These are phyloP conservation scores for Spheniscus mendiculus DNA, from an alignment of 2,113 vertebrate genomes.

Conservation along the genomic window DNA sequence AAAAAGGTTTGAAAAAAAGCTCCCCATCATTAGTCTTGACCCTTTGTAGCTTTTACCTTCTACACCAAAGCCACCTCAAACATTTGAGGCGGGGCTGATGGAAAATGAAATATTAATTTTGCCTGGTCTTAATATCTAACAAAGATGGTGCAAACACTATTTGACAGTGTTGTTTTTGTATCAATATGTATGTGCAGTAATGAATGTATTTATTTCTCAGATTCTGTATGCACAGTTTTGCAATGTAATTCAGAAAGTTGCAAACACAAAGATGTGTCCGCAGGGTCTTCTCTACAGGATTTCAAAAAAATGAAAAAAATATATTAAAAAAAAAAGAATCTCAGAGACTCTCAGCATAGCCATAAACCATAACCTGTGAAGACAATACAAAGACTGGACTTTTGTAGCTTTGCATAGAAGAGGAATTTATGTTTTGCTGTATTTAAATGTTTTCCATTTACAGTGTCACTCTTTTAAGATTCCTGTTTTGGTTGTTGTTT, in stretches of 20 bases:
- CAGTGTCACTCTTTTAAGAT: conserved; percentile 67
- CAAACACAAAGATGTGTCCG: conserved; percentile 69
- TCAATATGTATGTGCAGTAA: conserved; percentile 96
- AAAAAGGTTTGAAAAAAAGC: not conserved
- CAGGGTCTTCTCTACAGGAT: conserved; percentile 79
- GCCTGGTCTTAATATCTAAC: conserved; percentile 87
- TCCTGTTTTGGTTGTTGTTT: conserved; percentile 40
- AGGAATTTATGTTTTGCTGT: conserved; percentile 75
- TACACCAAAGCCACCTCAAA: conserved; percentile 59
- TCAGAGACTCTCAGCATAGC: conserved; percentile 88
- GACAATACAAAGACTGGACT: conserved; percentile 78
- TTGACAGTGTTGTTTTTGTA: conserved; percentile 95
- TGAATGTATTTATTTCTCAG: conserved; percentile 99
- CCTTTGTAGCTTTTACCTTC: conserved; percentile 51
- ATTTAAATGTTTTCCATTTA: conserved; percentile 78
- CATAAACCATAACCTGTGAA: conserved; percentile 94
- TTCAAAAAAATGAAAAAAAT: conserved; percentile 72
- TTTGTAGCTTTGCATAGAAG: conserved; percentile 72
- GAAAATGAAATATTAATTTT: conserved; percentile 78
- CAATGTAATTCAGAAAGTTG: conserved; percentile 79
- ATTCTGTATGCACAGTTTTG: conserved; percentile 86
- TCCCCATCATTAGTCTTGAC: conserved; percentile 19
- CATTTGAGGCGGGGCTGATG: conserved; percentile 56
- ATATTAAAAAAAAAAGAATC: conserved; percentile 74
- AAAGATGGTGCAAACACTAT: conserved; percentile 96